Percentiles rank a stretch among this genome's conserved stretches.
Evolutionary conservation across 2,888 invertebrate genomes (phyloP).

Genomic region (Parapristionchus giblindavisi): DNA sequence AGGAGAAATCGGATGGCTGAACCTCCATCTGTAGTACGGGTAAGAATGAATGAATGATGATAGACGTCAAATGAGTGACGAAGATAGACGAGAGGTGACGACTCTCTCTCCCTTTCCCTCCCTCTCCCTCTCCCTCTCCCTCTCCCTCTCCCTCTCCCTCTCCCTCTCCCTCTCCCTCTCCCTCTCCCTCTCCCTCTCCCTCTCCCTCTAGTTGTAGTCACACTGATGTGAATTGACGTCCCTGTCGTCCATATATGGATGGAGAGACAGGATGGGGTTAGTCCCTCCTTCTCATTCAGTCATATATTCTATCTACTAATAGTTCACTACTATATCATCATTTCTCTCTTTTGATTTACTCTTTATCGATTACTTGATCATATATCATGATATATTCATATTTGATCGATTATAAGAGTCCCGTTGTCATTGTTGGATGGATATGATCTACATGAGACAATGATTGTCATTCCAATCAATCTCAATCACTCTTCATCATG

Average conservation of each 20-base stretch:
- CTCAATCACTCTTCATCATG: constrained; percentile 3
- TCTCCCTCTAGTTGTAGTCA: constrained; percentile 20
- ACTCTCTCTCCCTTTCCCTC: constrained; percentile 11
- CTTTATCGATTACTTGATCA: too few relatives aligned
- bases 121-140: neutral
- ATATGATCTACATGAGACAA: too few relatives aligned
- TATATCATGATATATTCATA: too few relatives aligned
- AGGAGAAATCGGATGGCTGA: neutral
- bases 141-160: constrained; percentile 12
- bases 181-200: neutral
- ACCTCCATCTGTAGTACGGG: neutral
- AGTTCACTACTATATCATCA: neutral
- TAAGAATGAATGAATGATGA: constrained; percentile 2
- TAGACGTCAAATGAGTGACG: neutral
- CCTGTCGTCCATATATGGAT: constrained; percentile 3
- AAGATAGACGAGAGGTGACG: constrained; percentile 10
- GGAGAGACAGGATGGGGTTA: too few relatives aligned
- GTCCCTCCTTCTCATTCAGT: constrained; percentile 15
- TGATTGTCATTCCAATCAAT: neutral
- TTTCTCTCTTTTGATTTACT: neutral
- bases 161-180: constrained; percentile 28
- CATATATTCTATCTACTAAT: neutral
- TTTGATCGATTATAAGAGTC: too few relatives aligned
- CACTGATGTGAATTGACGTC: constrained; percentile 36
- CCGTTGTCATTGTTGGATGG: too few relatives aligned